phyloP scores from a whole-genome alignment of 2,888 invertebrate species.

The Chesias legatella region DNA sequence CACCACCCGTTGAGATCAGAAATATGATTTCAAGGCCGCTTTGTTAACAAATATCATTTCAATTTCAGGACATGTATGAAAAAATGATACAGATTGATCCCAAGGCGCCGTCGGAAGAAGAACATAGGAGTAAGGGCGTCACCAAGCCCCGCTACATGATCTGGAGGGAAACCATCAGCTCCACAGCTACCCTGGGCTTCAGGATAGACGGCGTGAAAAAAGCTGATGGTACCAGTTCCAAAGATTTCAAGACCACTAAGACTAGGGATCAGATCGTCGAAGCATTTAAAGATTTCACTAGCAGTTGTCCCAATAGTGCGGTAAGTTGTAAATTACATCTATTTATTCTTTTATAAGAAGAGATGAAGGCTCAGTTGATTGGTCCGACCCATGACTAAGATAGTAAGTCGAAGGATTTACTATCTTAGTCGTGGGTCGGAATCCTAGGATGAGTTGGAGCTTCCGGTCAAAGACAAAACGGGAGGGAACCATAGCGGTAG shows the following conservation, averaged over 20 bases:
- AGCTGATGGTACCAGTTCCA: slow-evolving; percentile 93
- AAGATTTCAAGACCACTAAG: slow-evolving; percentile 97
- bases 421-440: no score
- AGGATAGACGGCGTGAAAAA: slow-evolving; percentile 96
- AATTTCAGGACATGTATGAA: slow-evolving; percentile 94
- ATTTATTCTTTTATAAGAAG: neutral
- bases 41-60: slow-evolving; percentile 8
- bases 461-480: no score
- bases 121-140: slow-evolving; percentile 92
- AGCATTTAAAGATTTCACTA: slow-evolving; percentile 90
- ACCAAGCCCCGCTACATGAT: slow-evolving; percentile 97
- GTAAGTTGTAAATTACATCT: slow-evolving; percentile 74
- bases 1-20: no score
- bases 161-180: slow-evolving; percentile 98
- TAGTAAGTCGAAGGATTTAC: no score
- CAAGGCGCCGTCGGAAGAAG: slow-evolving; percentile 93
- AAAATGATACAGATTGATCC: slow-evolving; percentile 98
- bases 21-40: no score
- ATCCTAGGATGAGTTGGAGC: no score
- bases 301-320: slow-evolving; percentile 87
- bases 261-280: slow-evolving; percentile 89
- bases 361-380: no score
- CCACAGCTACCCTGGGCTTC: slow-evolving; percentile 97
- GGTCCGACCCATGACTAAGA: no score
- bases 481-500: no score